Conservation (phyloP, 2,888 invertebrate species). For the Drosophila flavopinicola region DNA sequence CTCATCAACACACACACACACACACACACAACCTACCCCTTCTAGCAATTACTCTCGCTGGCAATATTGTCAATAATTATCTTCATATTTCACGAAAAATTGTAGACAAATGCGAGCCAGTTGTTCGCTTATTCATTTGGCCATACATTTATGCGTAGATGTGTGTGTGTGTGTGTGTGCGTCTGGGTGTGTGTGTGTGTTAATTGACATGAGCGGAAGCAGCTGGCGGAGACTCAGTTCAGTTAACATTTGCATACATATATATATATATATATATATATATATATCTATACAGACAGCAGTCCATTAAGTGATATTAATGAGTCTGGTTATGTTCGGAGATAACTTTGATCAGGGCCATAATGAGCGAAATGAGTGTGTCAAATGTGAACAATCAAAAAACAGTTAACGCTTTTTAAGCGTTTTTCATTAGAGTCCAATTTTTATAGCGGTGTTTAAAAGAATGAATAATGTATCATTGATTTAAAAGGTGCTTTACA, state of each 20-base stretch:
- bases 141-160: background rate
- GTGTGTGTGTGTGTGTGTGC: constrained; percentile 3
- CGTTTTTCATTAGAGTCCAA: background rate
- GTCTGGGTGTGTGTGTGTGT: constrained; percentile 36
- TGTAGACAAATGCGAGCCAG: constrained; percentile 41
- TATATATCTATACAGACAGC: constrained; percentile 9
- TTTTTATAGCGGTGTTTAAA: background rate
- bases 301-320: constrained; percentile 62
- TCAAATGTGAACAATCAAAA: constrained; percentile 13
- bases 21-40: background rate
- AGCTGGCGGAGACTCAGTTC: background rate
- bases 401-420: background rate
- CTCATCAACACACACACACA: constrained; percentile 55
- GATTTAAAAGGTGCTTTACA: too few species aligned
- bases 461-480: too few species aligned
- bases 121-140: constrained; percentile 7
- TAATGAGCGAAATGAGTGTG: constrained; percentile 14
- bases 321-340: constrained; percentile 29
- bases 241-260: constrained; percentile 13
- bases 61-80: constrained; percentile 69
- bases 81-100: constrained; percentile 67
- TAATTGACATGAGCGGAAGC: constrained; percentile 43
- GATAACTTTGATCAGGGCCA: constrained; percentile 21
- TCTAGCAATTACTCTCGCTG: constrained; percentile 35
- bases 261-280: constrained; percentile 1